Conservation (phyloP, 2,888 invertebrate species). For the Pseudolycoriella hygida region DNA sequence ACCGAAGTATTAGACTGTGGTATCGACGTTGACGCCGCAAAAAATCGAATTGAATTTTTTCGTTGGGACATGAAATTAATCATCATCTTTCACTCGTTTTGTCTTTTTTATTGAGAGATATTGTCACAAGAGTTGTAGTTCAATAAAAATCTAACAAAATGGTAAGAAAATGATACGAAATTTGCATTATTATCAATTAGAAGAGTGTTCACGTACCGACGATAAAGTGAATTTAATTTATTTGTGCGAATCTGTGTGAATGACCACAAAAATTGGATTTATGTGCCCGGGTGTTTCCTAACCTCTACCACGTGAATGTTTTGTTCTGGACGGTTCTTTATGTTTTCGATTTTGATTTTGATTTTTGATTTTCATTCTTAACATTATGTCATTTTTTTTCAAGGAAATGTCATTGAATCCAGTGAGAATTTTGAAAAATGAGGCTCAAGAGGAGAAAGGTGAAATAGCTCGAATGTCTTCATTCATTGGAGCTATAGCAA, state of each 20-base stretch:
- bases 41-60: no score
- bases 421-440: slow-evolving; percentile 81
- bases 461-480: slow-evolving; percentile 95
- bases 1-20: no score
- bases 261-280: neutral
- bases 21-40: no score
- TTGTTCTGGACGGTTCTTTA: neutral
- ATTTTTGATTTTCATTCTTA: neutral
- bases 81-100: no score
- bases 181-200: no score
- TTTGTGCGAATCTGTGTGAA: neutral
- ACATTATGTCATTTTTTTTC: no score
- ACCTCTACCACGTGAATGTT: neutral
- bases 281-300: neutral
- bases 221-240: neutral
- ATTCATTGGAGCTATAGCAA: slow-evolving; percentile 96
- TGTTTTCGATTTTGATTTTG: neutral
- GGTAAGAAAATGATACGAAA: no score
- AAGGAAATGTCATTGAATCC: slow-evolving; percentile 79
- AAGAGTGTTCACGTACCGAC: neutral
- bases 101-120: no score
- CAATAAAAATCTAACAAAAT: no score
- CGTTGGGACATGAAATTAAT: no score
- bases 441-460: slow-evolving; percentile 94
- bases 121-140: no score